Conservation (phyloP, 2,888 invertebrate species). For the Philopedon plagiatum region DNA sequence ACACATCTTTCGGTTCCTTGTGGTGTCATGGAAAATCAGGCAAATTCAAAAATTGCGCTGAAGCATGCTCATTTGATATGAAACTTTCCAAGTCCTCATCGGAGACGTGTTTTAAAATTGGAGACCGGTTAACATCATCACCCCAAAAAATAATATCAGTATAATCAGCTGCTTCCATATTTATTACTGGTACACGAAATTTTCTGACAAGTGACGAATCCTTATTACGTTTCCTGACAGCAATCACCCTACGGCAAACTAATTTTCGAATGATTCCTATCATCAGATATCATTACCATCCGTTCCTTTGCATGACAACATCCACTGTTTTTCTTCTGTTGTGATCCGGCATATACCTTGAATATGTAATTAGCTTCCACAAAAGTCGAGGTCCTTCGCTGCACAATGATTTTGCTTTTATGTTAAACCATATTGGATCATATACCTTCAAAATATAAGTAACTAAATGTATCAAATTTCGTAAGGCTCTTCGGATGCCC, state of each 20-base stretch:
- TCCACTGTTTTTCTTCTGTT: conserved; percentile 3
- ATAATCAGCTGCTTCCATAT: neutral
- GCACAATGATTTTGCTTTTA: conserved; percentile 20
- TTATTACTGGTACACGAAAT: neutral
- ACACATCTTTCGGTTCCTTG: conserved; percentile 19
- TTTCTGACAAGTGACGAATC: neutral
- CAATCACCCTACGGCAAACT: neutral
- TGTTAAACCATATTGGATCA: conserved; percentile 7
- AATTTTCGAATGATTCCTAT: neutral
- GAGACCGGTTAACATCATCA: no score
- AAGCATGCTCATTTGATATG: conserved; percentile 4
- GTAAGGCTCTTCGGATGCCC: conserved; percentile 8
- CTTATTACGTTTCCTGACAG: neutral
- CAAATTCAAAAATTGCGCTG: conserved; percentile 6
- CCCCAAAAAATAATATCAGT: neutral
- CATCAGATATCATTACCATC: no score
- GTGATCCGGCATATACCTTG: conserved; percentile 25
- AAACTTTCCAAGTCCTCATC: conserved; percentile 20
- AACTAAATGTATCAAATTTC: conserved; percentile 16
- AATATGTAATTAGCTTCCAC: conserved; percentile 9
- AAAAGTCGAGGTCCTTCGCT: conserved; percentile 8
- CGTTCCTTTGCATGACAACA: conserved; percentile 10
- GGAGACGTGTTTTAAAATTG: conserved; percentile 20
- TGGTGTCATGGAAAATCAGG: conserved; percentile 11
- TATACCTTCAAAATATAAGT: conserved; percentile 13